Evolutionary conservation across 2,888 invertebrate genomes (phyloP), one percentile per base, ranked within the genome.

Genomic region (Callosobruchus maculatus): DNA sequence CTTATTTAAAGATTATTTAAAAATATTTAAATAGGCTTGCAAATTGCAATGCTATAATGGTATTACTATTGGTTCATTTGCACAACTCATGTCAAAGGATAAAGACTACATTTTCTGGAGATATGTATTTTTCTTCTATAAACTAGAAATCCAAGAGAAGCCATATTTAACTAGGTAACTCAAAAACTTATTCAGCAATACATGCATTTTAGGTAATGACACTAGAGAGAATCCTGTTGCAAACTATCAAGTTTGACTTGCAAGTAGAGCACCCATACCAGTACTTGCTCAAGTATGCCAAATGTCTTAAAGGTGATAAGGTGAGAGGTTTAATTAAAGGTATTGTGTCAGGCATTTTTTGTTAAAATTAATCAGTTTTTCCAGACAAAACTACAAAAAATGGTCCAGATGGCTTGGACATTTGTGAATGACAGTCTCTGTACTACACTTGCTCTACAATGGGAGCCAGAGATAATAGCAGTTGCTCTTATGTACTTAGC

Each of bases 341-440:
- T 49, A 49, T 18, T 49, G 13, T 49, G 1, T 18, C 49, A 49
- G 49, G 49, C 49, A 1, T 49, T 49, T 49, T 49, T 49, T 49
- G 49, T 49, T 49, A 49, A 49, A 49, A 49, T 49, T 49, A 13
- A 18, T 13, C 18, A 49, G 49, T 49, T 49, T 49, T 49, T 49
- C 49, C 49, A 49, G 49, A 49, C 91, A n/a, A 97, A 97, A 86
- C 76, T 97, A 71, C 95, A 97, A 83, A 97, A 97, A 87, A 96
- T 99, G 94, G 97, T 99, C 0, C 98, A 99, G 88, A 98, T 98
- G 97, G 98, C 98, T 0, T 99, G 99, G 99, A 99, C 98, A 4
- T 99, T 99, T 87, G 97, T 99, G 0, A 99, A 99, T 87, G 99
- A 99, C 88, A 95, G 97, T 88, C 90, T 98, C 78, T 98, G 97